Conservation (phyloP, 2,797 vertebrate species). For the Brachymystax lenok region DNA sequence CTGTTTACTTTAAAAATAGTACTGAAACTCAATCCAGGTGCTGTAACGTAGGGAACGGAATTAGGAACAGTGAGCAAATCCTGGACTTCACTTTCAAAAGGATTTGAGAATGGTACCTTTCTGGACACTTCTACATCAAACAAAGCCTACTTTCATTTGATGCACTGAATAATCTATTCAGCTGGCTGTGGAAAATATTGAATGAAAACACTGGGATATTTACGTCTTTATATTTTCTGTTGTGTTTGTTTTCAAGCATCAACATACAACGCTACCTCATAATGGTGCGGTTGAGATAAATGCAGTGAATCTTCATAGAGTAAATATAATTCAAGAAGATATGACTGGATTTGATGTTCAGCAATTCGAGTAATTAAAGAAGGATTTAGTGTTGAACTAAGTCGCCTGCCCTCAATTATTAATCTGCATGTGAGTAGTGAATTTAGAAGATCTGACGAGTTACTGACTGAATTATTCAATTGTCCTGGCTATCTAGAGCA, state of each 20-base stretch:
- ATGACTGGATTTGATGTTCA: too few relatives aligned
- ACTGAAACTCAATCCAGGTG: too few relatives aligned
- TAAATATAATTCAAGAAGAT: too few relatives aligned
- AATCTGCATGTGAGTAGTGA: too few relatives aligned
- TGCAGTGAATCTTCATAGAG: too few relatives aligned
- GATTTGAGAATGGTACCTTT: neutral
- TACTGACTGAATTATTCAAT: constrained; percentile 10
- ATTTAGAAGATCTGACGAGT: neutral
- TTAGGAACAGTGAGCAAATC: neutral
- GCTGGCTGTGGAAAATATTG: neutral
- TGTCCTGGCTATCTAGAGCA: neutral
- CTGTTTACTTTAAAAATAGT: too few relatives aligned
- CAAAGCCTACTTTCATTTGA: neutral
- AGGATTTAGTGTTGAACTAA: too few relatives aligned
- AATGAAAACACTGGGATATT: neutral
- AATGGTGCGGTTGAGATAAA: too few relatives aligned
- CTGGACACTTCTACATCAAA: neutral
- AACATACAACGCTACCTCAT: neutral
- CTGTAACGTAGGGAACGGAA: neutral
- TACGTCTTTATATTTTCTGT: neutral
- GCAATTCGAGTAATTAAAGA: too few relatives aligned
- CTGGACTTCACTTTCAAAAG: neutral
- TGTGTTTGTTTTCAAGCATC: neutral
- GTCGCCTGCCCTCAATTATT: too few relatives aligned
- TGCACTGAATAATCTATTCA: neutral